Conservation (phyloP, 2,113 vertebrate genomes). For the Chionodraco myersi region DNA sequence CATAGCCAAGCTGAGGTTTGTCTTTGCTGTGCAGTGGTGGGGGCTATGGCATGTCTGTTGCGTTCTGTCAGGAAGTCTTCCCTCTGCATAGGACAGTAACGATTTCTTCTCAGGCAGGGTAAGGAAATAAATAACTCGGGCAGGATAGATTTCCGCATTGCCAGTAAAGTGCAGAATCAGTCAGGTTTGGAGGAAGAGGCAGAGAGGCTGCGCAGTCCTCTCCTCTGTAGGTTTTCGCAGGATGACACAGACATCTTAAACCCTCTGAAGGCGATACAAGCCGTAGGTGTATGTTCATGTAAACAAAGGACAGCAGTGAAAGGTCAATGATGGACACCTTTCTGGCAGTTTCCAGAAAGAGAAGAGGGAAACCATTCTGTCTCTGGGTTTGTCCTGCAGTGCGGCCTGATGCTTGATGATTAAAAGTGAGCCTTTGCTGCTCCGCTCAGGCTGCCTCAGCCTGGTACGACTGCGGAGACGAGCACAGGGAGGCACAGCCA, state of each 20-base stretch:
- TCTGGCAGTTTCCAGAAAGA: not conserved
- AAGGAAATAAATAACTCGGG: constrained; percentile 59
- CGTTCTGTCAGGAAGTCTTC: constrained; percentile 10
- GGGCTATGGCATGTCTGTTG: constrained; percentile 45
- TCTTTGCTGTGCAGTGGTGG: constrained; percentile 10
- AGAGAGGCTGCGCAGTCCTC: constrained; percentile 7
- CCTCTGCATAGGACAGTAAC: constrained; percentile 16
- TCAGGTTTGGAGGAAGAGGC: constrained; percentile 21
- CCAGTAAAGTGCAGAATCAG: constrained; percentile 35
- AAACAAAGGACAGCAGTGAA: not conserved
- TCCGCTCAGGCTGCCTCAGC: constrained; percentile 45
- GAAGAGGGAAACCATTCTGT: not conserved
- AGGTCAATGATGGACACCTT: not conserved
- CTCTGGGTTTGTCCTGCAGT: constrained; percentile 42
- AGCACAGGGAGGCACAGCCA: constrained; percentile 59
- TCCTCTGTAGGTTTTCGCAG: not conserved
- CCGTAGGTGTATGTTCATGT: not conserved
- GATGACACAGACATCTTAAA: not conserved
- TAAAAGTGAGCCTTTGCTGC: constrained; percentile 37
- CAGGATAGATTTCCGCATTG: constrained; percentile 26
- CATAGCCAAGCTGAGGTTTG: constrained; percentile 1
- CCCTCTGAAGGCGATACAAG: not conserved
- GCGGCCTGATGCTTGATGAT: constrained; percentile 41
- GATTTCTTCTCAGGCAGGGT: constrained; percentile 52
- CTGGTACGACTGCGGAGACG: constrained; percentile 65